These are phyloP conservation scores for Bombyx mandarina DNA, from an alignment of 1,140 invertebrate species.

Conservation along the genomic window DNA sequence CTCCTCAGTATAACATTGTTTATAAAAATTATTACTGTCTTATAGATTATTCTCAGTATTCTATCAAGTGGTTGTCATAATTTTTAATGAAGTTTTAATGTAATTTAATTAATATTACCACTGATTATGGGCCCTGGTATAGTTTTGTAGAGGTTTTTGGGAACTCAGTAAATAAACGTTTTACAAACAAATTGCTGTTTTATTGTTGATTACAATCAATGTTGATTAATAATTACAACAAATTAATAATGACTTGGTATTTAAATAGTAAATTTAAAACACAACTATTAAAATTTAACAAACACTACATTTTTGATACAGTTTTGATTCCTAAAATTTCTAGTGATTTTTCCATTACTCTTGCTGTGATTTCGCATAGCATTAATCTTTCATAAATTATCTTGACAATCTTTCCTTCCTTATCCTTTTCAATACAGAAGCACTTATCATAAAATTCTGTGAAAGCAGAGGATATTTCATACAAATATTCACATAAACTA, in stretches of 20 bases:
- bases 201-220: neutral
- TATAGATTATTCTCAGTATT: constrained; percentile 2
- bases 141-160: constrained; percentile 69
- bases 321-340: constrained; percentile 93
- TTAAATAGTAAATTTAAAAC: neutral
- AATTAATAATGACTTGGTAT: too few species aligned
- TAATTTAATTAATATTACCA: constrained; percentile 50
- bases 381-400: constrained; percentile 91
- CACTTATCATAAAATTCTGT: constrained; percentile 98
- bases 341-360: constrained; percentile 89
- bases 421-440: constrained; percentile 96
- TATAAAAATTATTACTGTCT: neutral
- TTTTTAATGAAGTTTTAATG: constrained; percentile 4
- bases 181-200: constrained; percentile 28
- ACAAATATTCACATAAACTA: constrained; percentile 94
- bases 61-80: constrained; percentile 4
- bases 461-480: constrained; percentile 93
- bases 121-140: constrained; percentile 58
- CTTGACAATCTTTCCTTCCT: constrained; percentile 81
- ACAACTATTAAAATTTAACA: neutral
- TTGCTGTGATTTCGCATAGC: constrained; percentile 93
- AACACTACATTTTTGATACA: constrained; percentile 88
- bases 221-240: too few species aligned
- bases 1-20: neutral
- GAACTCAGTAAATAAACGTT: constrained; percentile 56